These are phyloP conservation scores for Dendropsophus ebraccatus DNA, from an alignment of 2,113 vertebrate species.

Conservation along the genomic window DNA sequence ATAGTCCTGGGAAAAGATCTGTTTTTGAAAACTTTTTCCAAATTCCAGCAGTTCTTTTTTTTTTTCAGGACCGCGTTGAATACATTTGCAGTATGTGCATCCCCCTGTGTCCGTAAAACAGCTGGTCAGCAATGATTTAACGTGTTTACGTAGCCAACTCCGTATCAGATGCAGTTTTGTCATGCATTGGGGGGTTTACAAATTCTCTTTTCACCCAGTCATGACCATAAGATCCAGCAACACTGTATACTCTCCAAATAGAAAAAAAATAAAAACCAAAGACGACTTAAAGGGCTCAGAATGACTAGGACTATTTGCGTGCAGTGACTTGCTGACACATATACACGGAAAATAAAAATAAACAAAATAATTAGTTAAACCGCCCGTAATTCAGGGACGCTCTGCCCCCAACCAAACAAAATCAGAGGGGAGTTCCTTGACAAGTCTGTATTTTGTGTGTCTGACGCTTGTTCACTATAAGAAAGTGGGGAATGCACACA, in stretches of 20 bases:
- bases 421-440: background rate
- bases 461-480: slow-evolving; percentile 14
- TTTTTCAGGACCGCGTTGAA: background rate
- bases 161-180: slow-evolving; percentile 24
- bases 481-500: slow-evolving; percentile 20
- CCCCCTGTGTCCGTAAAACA: slow-evolving; percentile 17
- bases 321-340: background rate
- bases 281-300: background rate
- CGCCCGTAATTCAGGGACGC: background rate
- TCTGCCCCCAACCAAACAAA: background rate
- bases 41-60: background rate
- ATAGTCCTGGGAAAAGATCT: background rate
- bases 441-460: slow-evolving; percentile 45
- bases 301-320: too few relatives aligned
- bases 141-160: slow-evolving; percentile 24
- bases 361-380: slow-evolving; percentile 24
- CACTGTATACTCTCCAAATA: background rate
- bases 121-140: slow-evolving; percentile 36
- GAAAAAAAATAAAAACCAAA: background rate
- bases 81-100: background rate
- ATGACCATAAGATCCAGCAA: background rate
- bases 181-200: slow-evolving; percentile 21
- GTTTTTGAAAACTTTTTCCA: background rate
- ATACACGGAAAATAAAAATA: background rate
- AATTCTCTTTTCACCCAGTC: slow-evolving; percentile 15